Percentiles rank a stretch among this genome's conserved stretches.
Conservation (phyloP, 2,888 invertebrate genomes). For the Anthrax anthrax region DNA sequence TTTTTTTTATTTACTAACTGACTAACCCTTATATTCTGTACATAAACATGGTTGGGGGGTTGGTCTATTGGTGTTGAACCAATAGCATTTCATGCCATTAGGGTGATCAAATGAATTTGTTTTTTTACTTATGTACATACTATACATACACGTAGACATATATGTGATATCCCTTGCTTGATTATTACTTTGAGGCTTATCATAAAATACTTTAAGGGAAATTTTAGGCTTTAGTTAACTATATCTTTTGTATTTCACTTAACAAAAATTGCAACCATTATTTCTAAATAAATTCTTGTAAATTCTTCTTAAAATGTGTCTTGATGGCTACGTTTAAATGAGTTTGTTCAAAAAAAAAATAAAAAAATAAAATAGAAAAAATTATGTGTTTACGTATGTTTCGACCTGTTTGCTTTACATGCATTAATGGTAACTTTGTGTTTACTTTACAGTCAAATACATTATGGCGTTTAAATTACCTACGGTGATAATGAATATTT, state of each 20-base stretch:
- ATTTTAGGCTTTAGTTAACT: constrained; percentile 12
- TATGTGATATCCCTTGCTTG: too few relatives aligned
- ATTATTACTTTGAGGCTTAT: constrained; percentile 18
- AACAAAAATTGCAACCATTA: neutral
- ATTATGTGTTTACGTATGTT: too few relatives aligned
- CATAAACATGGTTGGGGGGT: constrained; percentile 22
- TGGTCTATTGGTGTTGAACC: constrained; percentile 18
- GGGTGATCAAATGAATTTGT: constrained; percentile 22
- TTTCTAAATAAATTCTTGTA: neutral
- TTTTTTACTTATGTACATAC: constrained; percentile 4
- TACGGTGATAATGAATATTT: too few relatives aligned
- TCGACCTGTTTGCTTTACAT: constrained; percentile 6
- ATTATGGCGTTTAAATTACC: neutral
- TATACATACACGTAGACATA: neutral
- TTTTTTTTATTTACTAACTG: neutral
- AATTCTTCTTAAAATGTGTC: too few relatives aligned
- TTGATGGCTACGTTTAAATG: too few relatives aligned
- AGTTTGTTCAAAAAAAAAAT: neutral
- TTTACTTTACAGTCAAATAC: neutral
- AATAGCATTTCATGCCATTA: constrained; percentile 14
- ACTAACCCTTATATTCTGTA: neutral
- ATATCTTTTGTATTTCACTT: constrained; percentile 8
- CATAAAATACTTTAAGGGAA: constrained; percentile 18
- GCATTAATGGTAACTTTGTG: neutral
- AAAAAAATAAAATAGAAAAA: too few relatives aligned